Evolutionary conservation across 2,113 vertebrate genomes (phyloP).

Genomic region (Neotragus moschatus): DNA sequence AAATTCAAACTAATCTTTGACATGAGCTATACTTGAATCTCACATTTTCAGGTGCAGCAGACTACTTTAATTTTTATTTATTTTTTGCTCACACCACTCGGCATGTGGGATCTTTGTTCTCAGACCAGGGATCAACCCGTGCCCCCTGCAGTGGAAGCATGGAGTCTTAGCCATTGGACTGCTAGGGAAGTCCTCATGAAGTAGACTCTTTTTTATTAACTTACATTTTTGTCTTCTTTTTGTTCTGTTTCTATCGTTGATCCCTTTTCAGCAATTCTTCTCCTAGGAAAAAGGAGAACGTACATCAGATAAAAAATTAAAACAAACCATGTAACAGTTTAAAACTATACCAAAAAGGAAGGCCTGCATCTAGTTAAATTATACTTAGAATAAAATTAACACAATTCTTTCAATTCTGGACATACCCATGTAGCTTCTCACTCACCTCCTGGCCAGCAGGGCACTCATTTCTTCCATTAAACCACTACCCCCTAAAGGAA

Average conservation of each 20-base stretch:
- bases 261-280: conserved; percentile 98
- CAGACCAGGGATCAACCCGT: not conserved
- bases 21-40: not conserved
- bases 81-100: not conserved
- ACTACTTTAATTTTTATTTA: not conserved
- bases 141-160: not conserved
- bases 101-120: not conserved
- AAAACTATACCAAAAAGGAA: too few relatives aligned
- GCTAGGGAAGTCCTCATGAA: not conserved
- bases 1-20: not conserved
- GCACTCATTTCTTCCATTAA: conserved; percentile 99
- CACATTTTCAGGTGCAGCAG: not conserved
- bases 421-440: not conserved
- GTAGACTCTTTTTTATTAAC: conserved; percentile 64
- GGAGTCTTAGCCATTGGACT: not conserved
- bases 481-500: conserved; percentile 90
- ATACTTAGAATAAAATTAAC: not conserved
- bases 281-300: conserved; percentile 81
- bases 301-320: not conserved
- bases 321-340: not conserved
- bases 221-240: conserved; percentile 91
- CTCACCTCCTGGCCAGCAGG: conserved; percentile 95
- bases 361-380: too few relatives aligned
- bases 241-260: conserved; percentile 92
- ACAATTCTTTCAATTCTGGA: not conserved